Conservation (phyloP, 2,888 invertebrate species). For the Cyclophora punctaria region DNA sequence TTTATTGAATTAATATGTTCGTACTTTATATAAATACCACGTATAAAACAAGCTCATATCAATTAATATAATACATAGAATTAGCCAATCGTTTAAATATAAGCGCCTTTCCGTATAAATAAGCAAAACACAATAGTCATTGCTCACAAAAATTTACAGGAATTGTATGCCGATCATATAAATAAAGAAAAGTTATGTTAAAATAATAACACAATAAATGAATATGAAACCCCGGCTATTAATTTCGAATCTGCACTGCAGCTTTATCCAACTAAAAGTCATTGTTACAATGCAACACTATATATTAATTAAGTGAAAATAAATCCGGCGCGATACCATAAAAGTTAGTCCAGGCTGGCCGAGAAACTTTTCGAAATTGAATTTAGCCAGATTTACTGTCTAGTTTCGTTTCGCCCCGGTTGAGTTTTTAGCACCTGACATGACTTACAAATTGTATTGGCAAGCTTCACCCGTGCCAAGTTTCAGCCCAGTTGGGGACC, state of each 20-base stretch:
- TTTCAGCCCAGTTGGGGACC: slow-evolving; percentile 22
- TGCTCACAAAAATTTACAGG: too few relatives aligned
- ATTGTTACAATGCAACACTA: slow-evolving; percentile 8
- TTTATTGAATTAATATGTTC: background rate
- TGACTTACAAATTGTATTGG: slow-evolving; percentile 58
- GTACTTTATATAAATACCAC: too few relatives aligned
- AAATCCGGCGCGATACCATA: slow-evolving; percentile 30
- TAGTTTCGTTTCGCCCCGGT: slow-evolving; percentile 39
- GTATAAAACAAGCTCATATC: too few relatives aligned
- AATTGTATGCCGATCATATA: too few relatives aligned
- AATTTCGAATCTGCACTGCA: background rate
- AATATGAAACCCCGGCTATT: too few relatives aligned
- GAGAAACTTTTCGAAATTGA: slow-evolving; percentile 48
- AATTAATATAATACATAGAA: too few relatives aligned
- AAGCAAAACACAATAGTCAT: too few relatives aligned
- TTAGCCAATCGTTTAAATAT: too few relatives aligned
- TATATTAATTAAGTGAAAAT: slow-evolving; percentile 31
- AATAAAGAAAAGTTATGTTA: too few relatives aligned
- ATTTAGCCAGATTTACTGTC: slow-evolving; percentile 55
- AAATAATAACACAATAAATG: too few relatives aligned
- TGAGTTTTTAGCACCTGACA: slow-evolving; percentile 64
- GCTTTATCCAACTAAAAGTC: background rate
- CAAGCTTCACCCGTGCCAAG: slow-evolving; percentile 35
- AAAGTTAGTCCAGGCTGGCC: slow-evolving; percentile 33
- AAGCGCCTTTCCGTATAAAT: too few relatives aligned